A percentile compares a stretch with the other conserved stretches of the same genome.
Conservation (phyloP, 1,140 invertebrate genomes). For the Saccostrea glomerata region DNA sequence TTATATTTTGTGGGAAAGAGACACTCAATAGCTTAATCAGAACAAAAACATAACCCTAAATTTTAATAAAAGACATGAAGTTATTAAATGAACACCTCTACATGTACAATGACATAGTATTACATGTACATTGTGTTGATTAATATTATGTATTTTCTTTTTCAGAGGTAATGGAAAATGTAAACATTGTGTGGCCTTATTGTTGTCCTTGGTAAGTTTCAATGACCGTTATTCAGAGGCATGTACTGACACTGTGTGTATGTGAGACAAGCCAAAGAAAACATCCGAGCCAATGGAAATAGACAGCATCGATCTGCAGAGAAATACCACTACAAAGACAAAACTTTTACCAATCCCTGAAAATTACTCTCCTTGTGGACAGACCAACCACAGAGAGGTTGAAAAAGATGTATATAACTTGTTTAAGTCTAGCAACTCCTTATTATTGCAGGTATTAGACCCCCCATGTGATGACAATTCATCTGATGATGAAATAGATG, state of each 20-base stretch:
- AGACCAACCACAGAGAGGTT: neutral
- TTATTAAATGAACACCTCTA: neutral
- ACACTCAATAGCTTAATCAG: neutral
- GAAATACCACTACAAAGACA: neutral
- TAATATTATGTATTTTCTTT: slow-evolving; percentile 13
- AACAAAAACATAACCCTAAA: no score
- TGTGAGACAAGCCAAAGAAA: slow-evolving; percentile 41
- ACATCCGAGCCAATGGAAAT: slow-evolving; percentile 29
- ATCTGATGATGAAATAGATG: no score
- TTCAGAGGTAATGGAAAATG: slow-evolving; percentile 40
- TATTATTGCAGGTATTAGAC: no score
- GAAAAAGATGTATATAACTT: slow-evolving; percentile 36
- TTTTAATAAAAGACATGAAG: neutral
- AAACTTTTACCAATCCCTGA: neutral
- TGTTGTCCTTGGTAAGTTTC: slow-evolving; percentile 46
- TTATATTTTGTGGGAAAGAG: neutral
- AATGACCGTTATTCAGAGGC: slow-evolving; percentile 17
- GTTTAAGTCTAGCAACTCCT: slow-evolving; percentile 38
- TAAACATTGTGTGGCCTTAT: slow-evolving; percentile 40
- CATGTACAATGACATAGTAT: no score
- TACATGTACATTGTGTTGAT: neutral
- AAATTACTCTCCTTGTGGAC: neutral
- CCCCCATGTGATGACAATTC: no score
- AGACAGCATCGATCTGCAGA: neutral
- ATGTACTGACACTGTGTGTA: slow-evolving; percentile 43